Conservation (phyloP, 2,113 vertebrate species). For the Crotalus horridus region DNA sequence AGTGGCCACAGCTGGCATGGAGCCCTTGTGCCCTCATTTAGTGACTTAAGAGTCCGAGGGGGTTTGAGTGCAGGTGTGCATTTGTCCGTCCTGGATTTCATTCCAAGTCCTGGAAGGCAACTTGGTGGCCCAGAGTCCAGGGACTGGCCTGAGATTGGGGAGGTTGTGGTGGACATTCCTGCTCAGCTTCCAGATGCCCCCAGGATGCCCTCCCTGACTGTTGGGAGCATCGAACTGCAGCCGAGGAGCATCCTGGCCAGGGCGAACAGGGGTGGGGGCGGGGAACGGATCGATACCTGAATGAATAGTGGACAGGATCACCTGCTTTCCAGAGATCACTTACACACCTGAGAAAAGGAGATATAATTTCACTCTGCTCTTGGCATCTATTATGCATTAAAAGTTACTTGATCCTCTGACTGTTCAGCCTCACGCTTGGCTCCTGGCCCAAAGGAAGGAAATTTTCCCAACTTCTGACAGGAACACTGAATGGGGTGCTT, state of each 20-base stretch:
- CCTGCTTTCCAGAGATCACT: neutral
- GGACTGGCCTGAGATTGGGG: neutral
- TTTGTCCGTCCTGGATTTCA: neutral
- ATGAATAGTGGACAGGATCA: neutral
- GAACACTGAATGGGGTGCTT: too few species aligned
- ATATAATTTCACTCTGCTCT: neutral
- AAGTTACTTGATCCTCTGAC: neutral
- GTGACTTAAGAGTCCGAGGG: rapidly evolving
- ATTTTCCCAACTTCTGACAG: neutral
- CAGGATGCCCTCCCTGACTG: rapidly evolving
- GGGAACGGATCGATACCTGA: neutral
- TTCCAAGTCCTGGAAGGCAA: neutral
- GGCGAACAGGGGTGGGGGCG: neutral
- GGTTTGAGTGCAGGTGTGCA: too few species aligned
- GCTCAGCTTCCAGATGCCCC: neutral
- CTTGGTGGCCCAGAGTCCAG: too few species aligned
- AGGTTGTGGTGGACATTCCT: neutral
- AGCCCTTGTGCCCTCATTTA: neutral
- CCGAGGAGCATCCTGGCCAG: neutral
- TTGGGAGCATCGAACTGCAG: neutral
- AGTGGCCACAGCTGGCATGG: neutral
- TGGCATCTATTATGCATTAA: neutral
- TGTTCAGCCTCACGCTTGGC: neutral
- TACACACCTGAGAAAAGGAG: neutral
- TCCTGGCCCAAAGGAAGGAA: rapidly evolving